Evolutionary conservation across 1,140 invertebrate genomes (phyloP), one percentile per base, ranked within the genome.

Genomic region (Brachionus rubens): DNA sequence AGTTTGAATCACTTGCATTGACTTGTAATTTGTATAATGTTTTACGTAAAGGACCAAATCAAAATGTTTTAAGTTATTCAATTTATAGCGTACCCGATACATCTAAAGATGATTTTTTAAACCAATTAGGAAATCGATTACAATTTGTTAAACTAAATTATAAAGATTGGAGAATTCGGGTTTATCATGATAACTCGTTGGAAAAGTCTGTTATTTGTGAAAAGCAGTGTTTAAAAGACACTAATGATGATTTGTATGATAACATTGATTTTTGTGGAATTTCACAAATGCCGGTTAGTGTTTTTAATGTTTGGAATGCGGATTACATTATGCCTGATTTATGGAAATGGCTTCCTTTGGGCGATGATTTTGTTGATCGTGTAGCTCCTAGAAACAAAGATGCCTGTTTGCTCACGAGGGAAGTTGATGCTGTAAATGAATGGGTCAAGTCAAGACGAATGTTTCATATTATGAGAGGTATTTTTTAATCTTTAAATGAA

Each of bases 201-300:
- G 68, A 72, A 1, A 33, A 50, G 41, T 19, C 26, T 12, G 1
- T 33, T 2, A 48, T 36, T 16, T 72, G 68, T 21, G 46, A 72
- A 40, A 48, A 50, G 12, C 28, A 72, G 14, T 72, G 68, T 28
- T 19, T 50, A 48, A 21, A 6, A 12, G 28, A 72, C 28, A 33
- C n/a, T 5, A 50, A 54, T 40, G 46, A 26, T 21, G 16, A 48
- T 16, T 65, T 65, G 19, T 65, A 26, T 26, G 50, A 72, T 48
- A 36, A 40, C 19, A n/a, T 72, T 26, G 68, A 72, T 54, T 72
- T 72, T 72, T 72, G 68, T 72, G 46, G 50, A 14, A 50, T 72
- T 30, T 24, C 14, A 1, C 43, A 72, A 72, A 72, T 72, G 43
- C 68, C 68, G 5, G n/a, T 50, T 1, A 30, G 50, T 21, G 24